Percentiles rank a stretch among this genome's conserved stretches.
These are phyloP conservation scores for Schizotus pectinicornis DNA, from an alignment of 2,888 invertebrate species.

Conservation along the genomic window DNA sequence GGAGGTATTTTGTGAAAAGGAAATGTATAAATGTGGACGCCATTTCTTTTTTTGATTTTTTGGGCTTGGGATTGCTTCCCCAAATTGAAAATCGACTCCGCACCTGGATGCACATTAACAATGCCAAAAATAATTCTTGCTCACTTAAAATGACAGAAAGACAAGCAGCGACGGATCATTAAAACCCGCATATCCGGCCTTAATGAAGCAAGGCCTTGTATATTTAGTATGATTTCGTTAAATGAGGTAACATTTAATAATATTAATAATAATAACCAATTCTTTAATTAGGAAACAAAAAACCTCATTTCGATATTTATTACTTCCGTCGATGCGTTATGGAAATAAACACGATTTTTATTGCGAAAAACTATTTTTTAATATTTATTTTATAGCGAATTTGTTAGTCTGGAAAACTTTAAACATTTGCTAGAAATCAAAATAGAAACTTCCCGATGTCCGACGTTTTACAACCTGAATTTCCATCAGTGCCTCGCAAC, in stretches of 20 bases:
- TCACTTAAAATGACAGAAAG: no score
- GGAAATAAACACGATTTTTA: constrained; percentile 29
- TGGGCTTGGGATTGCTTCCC: no score
- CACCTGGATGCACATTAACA: no score
- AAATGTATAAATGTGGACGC: no score
- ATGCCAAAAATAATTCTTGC: no score
- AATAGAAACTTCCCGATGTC: constrained; percentile 7
- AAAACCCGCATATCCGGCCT: no score
- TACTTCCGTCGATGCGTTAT: constrained; percentile 22
- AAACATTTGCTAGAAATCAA: constrained; percentile 16
- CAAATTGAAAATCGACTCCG: no score
- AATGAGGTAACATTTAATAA: no score
- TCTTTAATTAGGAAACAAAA: constrained; percentile 8
- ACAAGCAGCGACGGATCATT: no score
- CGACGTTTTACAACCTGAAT: background rate
- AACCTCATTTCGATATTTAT: constrained; percentile 20
- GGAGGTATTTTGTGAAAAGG: no score
- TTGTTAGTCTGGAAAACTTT: constrained; percentile 18
- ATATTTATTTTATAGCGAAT: constrained; percentile 9
- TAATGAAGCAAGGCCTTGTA: background rate
- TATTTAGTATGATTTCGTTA: no score
- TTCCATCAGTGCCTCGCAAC: background rate
- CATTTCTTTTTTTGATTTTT: no score
- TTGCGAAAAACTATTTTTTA: constrained; percentile 22
- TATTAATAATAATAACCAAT: background rate